phyloP scores from a whole-genome alignment of 2,888 invertebrate genomes.

The Argyra leucocephala region DNA sequence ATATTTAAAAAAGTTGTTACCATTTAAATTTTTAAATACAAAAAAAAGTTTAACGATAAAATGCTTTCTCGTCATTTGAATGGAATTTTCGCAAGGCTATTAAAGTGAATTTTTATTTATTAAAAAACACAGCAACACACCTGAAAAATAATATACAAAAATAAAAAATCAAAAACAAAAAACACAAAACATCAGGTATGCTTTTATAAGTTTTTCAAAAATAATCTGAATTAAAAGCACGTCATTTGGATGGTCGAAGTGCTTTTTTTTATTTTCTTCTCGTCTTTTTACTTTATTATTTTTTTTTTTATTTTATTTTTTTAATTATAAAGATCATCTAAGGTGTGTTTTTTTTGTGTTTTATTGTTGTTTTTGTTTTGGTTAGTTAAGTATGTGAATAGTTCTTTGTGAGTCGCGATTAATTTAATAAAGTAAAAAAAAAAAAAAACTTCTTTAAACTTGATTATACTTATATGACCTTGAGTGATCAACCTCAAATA shows the following conservation, averaged over 20 bases:
- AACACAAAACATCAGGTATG: not conserved
- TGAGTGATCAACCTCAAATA: not conserved
- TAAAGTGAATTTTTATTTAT: not conserved
- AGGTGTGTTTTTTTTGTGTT: not conserved
- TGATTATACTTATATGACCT: not conserved
- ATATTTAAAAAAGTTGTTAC: too few relatives aligned
- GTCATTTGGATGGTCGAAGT: not conserved
- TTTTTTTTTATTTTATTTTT: too few relatives aligned
- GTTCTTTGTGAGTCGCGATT: too few relatives aligned
- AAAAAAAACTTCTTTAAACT: conserved; percentile 3
- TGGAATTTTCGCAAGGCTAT: not conserved
- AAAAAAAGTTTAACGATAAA: too few relatives aligned
- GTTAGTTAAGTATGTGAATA: too few relatives aligned
- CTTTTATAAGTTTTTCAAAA: not conserved
- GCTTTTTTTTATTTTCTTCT: not conserved
- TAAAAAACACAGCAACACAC: not conserved
- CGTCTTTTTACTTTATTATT: too few relatives aligned
- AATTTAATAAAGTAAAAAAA: not conserved
- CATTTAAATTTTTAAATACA: too few relatives aligned
- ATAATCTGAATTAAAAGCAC: not conserved
- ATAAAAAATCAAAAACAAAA: not conserved
- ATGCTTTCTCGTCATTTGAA: not conserved
- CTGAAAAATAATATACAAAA: not conserved
- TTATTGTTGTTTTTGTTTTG: not conserved
- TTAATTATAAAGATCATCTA: too few relatives aligned